Percentiles rank a stretch among this genome's conserved stretches.
phyloP scores from a whole-genome alignment of 2,888 invertebrate genomes.

The Eudemis profundana region DNA sequence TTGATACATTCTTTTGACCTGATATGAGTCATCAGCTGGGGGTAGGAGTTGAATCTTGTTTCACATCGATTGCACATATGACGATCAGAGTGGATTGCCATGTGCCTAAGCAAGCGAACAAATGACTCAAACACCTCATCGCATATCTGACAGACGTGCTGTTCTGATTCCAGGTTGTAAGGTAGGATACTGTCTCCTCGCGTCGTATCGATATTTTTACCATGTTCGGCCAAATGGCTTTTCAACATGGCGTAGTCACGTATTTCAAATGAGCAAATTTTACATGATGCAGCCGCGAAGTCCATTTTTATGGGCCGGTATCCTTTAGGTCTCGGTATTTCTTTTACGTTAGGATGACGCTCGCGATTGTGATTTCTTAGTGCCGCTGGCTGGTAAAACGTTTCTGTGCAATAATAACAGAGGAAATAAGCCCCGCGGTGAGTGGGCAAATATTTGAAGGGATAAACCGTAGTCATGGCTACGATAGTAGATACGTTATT shows the following conservation, averaged over 20 bases:
- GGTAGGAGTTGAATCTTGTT: slow-evolving; percentile 5
- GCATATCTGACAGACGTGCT: slow-evolving; percentile 18
- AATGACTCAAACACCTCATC: slow-evolving; percentile 2
- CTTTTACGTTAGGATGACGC: slow-evolving; percentile 51
- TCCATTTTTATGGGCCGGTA: slow-evolving; percentile 79
- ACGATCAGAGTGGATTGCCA: slow-evolving; percentile 14
- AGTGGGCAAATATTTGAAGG: slow-evolving; percentile 72
- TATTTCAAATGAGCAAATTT: slow-evolving; percentile 64
- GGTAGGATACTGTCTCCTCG: slow-evolving; percentile 75
- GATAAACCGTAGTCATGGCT: slow-evolving; percentile 73
- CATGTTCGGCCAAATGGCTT: slow-evolving; percentile 67
- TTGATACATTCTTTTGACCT: slow-evolving; percentile 1
- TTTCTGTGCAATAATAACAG: slow-evolving; percentile 73
- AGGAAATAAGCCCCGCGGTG: slow-evolving; percentile 45
- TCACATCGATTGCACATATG: slow-evolving; percentile 13
- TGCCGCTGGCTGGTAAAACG: slow-evolving; percentile 53
- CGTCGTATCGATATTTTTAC: slow-evolving; percentile 64
- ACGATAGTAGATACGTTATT: slow-evolving; percentile 71
- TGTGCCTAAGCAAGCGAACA: slow-evolving; percentile 11
- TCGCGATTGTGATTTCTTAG: slow-evolving; percentile 13
- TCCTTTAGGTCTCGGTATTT: slow-evolving; percentile 66
- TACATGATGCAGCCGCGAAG: slow-evolving; percentile 66
- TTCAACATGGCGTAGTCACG: slow-evolving; percentile 67
- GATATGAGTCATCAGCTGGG: slow-evolving; percentile 2
- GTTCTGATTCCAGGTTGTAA: slow-evolving; percentile 59